These are phyloP conservation scores for Harlomillsia oculata DNA, from an alignment of 1,140 invertebrate species.

Conservation along the genomic window DNA sequence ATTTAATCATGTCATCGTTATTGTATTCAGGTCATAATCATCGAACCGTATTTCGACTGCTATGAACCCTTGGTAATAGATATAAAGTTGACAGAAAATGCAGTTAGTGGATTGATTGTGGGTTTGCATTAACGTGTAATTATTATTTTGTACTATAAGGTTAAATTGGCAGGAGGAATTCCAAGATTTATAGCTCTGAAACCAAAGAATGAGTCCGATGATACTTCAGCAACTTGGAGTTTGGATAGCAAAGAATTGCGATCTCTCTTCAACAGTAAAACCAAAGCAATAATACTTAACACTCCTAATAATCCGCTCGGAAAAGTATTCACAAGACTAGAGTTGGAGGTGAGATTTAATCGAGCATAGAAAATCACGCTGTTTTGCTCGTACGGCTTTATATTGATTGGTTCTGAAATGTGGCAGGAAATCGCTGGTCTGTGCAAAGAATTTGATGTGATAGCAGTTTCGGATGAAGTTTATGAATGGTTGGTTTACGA, in stretches of 20 bases:
- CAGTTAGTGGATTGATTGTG: too few relatives aligned
- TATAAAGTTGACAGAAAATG: too few relatives aligned
- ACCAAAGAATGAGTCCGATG: constrained; percentile 50
- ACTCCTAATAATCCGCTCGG: constrained; percentile 93
- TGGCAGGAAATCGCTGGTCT: constrained; percentile 61
- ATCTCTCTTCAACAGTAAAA: constrained; percentile 75
- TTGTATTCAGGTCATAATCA: constrained; percentile 71
- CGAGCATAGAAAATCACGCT: background rate
- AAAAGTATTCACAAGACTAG: constrained; percentile 68
- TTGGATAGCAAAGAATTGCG: constrained; percentile 74
- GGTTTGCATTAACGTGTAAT: too few relatives aligned
- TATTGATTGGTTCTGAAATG: background rate
- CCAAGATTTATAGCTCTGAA: constrained; percentile 79
- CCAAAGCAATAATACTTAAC: constrained; percentile 91
- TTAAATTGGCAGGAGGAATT: constrained; percentile 66
- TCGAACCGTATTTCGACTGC: constrained; percentile 97
- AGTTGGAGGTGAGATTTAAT: constrained; percentile 43
- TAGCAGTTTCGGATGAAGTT: constrained; percentile 71
- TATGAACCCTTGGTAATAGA: constrained; percentile 84
- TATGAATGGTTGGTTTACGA: constrained; percentile 96
- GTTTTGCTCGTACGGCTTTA: background rate
- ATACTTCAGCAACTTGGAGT: constrained; percentile 75
- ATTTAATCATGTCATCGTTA: constrained; percentile 29
- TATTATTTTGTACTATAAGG: too few relatives aligned
- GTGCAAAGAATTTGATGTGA: constrained; percentile 83